Evolutionary conservation across 1,140 invertebrate species (phyloP), one percentile per base, ranked within the genome.

Genomic region (Halesus radiatus): DNA sequence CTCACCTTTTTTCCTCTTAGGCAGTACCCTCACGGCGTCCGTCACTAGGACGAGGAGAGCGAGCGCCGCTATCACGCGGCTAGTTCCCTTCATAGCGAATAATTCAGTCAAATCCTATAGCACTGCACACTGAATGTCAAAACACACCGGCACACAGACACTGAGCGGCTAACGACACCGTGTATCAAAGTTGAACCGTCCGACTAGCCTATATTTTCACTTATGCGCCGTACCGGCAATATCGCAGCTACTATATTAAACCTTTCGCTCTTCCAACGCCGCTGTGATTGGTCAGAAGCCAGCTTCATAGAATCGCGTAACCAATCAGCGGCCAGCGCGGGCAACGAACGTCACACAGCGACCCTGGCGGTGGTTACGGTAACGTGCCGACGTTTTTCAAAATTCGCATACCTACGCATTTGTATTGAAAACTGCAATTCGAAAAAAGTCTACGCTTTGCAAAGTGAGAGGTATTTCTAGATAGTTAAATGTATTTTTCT

Each of bases 151-250:
- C 52, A 76, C 80, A 75, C 81, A 75, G 72, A 58, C 82, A 80
- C 82, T 76, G 73, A 83, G 58, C 66, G 37, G 70, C 72, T 75
- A 78, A 70, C 81, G 78, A 78, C 52, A 72, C 79, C 56, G 64
- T 66, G 76, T 29, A 62, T 23, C 78, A 62, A 80, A 77, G 37
- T 45, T 87, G 87, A 86, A 87, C 88, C 88, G 87, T 85, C 87
- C 88, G 88, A 88, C 87, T 89, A 89, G 87, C 86, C 89, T 90
- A 90, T 88, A 89, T 90, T 90, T 89, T 88, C 87, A 90, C 87
- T 89, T 89, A 88, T 90, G 88, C 87, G 87, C 87, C 87, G 87
- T 87, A 86, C 86, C 85, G 86, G 85, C 87, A 87, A 87, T 84
- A 88, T 88, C 87, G 87, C 86, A 85, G 87, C 86, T 88, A 87